Evolutionary conservation across 2,113 vertebrate genomes (phyloP), one percentile per base, ranked within the genome.

Genomic region (Piprites chloris): DNA sequence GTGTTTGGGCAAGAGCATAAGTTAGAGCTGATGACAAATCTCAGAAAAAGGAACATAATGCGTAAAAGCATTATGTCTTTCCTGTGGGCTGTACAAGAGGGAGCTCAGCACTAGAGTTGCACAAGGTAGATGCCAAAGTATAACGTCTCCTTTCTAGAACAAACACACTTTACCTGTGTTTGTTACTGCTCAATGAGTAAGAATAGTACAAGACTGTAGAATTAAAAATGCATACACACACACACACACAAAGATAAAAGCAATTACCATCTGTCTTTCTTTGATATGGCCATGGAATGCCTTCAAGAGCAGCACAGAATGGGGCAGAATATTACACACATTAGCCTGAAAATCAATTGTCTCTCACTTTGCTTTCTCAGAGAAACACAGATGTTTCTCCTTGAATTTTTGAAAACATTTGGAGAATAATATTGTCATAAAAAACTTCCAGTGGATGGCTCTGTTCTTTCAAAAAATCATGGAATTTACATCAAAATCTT

Each of bases 31-130:
- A 41, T 37, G 52, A 35, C 5, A 46, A 42, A 67, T 30, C 11
- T 87, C 39, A 87, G 52, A 87, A 85, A 59, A 2, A 78, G 22
- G n/a, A n/a, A n/a, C n/a, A n/a, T n/a, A n/a, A n/a, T n/a, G n/a
- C n/a, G n/a, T n/a, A n/a, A n/a, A n/a, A n/a, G 21, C 2, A 2
- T 55, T 74, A 13, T 14, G 9, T 71, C 4, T 1, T 46, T 66
- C 9, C 53, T 79, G 33, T 47, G 32, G 35, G 27, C 26, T 61
- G 22, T 23, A 67, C 26, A 35, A 76, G 35, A 41, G 27, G 52
- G 19, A n/a, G 17, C 4, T 84, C 26, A 47, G 8, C 27, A 27
- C 1, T 39, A 56, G 9, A 87, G 21, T 7, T 87, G 39, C 20
- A 42, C 4, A 12, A 50, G 23, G 9, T 61, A 39, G 18, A 59